Base-by-base conservation (phyloP, 2,797 vertebrate species). In the Odontamblyopus rebecca region DNA sequence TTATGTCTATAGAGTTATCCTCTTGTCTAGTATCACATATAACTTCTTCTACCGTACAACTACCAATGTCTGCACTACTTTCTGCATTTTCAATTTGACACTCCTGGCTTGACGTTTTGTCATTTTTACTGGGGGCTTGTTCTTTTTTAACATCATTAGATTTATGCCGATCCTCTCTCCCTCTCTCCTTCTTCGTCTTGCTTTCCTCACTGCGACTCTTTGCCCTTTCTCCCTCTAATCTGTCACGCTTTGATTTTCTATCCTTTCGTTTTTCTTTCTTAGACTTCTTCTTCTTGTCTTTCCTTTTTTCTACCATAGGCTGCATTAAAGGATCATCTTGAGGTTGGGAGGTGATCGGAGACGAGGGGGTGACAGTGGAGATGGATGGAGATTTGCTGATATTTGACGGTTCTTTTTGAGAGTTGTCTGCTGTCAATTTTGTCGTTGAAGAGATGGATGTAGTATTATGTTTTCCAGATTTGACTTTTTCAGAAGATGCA, bases 401-500 rank as follows among this genome's bases (percentile, higher is more conserved):
- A 70, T 69, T 83, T 61, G 80, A 74, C 64, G 76, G 68, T 32
- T 89, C 88, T 80, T 88, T 87, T 48, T 84, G 75, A 32, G 82
- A 71, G 78, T 64, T 69, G 60, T 76, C 70, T 32, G 72, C 73
- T 18, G 75, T 74, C 75, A 78, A 72, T 75, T 79, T 89, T 18
- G 78, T 60, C 0, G 79, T 70, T 5, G 86, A 83, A 79, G 88
- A 78, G 72, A 78, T 48, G 60, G 83, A 73, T 35, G 85, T 81
- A 56, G 65, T 54, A 69, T 68, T 82, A 23, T 85, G 80, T 81
- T 92, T 93, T 79, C 88, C 85, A 82, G 82, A 90, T 93, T 95
- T 97, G 72, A 89, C 90, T 94, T 95, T 97, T 74, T 93, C 93
- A 83, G 95, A 94, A 89, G 93, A 93, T 67, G 93, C 88, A 69